Evolutionary conservation across 2,888 invertebrate species (phyloP).

Genomic region (Ctena decussata): DNA sequence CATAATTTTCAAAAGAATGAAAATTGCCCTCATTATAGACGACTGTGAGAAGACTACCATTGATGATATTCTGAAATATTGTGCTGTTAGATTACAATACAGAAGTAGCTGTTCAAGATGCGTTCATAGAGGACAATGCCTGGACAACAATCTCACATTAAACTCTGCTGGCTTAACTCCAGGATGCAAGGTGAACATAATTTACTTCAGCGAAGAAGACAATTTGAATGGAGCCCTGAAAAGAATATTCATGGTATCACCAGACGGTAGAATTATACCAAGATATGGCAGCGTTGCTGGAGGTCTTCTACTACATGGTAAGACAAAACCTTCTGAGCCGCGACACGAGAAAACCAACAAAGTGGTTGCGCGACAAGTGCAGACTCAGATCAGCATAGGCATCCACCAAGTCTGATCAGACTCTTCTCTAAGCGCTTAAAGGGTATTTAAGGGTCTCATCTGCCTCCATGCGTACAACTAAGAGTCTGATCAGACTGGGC

Average conservation of each 20-base stretch:
- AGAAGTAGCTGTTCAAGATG: conserved; percentile 24
- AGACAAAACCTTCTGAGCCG: too few relatives aligned
- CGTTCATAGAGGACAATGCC: conserved; percentile 22
- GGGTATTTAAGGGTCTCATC: too few relatives aligned
- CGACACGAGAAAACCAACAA: too few relatives aligned
- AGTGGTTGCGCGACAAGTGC: too few relatives aligned
- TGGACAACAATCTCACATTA: conserved; percentile 19
- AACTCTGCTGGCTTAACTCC: conserved; percentile 13
- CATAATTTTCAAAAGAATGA: conserved; percentile 22
- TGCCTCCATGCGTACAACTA: too few relatives aligned
- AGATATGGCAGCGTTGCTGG: conserved; percentile 31
- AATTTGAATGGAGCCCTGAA: conserved; percentile 27
- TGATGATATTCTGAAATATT: conserved; percentile 47
- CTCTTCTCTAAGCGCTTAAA: too few relatives aligned
- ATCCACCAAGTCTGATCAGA: too few relatives aligned
- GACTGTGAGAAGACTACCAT: conserved; percentile 30
- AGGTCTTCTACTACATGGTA: conserved; percentile 51
- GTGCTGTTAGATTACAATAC: conserved; percentile 39
- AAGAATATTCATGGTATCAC: conserved; percentile 24
- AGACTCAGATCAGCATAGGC: too few relatives aligned
- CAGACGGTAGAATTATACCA: conserved; percentile 23
- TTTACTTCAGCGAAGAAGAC: conserved; percentile 30
- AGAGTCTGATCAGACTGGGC: too few relatives aligned
- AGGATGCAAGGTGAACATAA: conserved; percentile 21
- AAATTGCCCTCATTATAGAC: conserved; percentile 25